Base-by-base conservation (phyloP, 2,113 vertebrate genomes). In the Sula dactylatra region DNA sequence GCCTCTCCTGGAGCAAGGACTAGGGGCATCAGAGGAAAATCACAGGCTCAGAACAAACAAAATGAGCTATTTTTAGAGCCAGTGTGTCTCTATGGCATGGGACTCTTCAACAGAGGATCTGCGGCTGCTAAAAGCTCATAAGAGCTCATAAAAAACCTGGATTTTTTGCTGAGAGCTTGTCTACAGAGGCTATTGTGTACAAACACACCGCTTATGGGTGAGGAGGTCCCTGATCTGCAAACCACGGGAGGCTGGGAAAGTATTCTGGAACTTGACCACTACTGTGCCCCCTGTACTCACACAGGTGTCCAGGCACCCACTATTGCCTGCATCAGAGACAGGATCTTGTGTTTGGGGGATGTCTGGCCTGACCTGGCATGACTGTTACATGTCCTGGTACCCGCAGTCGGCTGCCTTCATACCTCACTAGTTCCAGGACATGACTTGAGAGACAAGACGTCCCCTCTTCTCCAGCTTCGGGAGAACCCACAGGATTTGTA, bases 1-100 rank as follows among this genome's bases (percentile, higher is more conserved):
- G 47, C 47, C 55, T 71, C 65, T 96, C 50, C 93, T 55, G 55
- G 29, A 96, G 86, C n/a, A 88, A 81, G 55, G 49, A 54, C n/a
- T 42, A 14, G 72, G 82, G 50, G 50, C 59, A 84, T 42, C 42
- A 64, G 69, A 84, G 55, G 42, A 78, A 94, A 84, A 26, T 47
- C 65, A 45, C 26, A 20, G 9, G 50, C 45, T 91, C 76, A 67
- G 73, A 92, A 67, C 42, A 67, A 93, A 91, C 2, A 3, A 81
- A 77, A 66, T 0, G 13, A 96, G 55, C 55, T 92, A 27, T 59
- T 93, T 95, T 90, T 86, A 82, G 71, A 95, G 9, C 59, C 73
- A 31, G 21, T 17, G n/a, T 26, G 6, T 79, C 32, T 55, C 52
- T 38, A 1, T 38, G 45, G 17, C 59, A 31, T 21, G n/a, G 42